A percentile compares a stretch with the other conserved stretches of the same genome.
These are phyloP conservation scores for Cyprinodon tularosa DNA, from an alignment of 2,113 vertebrate species.

Conservation along the genomic window DNA sequence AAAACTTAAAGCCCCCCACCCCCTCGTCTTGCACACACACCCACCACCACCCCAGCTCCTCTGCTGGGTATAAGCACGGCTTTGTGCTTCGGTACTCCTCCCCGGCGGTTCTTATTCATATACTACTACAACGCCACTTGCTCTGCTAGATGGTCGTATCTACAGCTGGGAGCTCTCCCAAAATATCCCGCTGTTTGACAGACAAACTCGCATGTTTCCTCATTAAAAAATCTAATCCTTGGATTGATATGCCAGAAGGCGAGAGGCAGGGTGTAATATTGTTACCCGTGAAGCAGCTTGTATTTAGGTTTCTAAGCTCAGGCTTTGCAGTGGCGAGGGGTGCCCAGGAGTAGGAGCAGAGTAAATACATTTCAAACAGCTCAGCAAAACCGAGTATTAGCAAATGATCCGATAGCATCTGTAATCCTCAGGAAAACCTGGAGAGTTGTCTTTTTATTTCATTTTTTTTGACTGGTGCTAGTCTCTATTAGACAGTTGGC, in stretches of 20 bases:
- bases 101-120: constrained; percentile 57
- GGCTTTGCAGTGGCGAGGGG: constrained; percentile 22
- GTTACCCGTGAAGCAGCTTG: constrained; percentile 25
- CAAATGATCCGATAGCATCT: constrained; percentile 73
- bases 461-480: constrained; percentile 54
- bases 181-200: constrained; percentile 47
- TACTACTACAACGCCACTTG: constrained; percentile 57
- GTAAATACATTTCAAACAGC: constrained; percentile 71
- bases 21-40: neutral
- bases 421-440: constrained; percentile 76
- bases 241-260: constrained; percentile 35
- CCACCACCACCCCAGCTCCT: constrained; percentile 42
- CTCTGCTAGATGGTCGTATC: constrained; percentile 42
- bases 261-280: constrained; percentile 16
- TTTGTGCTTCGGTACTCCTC: constrained; percentile 59
- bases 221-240: constrained; percentile 32
- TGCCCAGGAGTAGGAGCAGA: constrained; percentile 50
- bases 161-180: constrained; percentile 38
- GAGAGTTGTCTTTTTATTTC: constrained; percentile 49
- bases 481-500: constrained; percentile 71
- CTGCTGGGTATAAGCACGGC: constrained; percentile 60
- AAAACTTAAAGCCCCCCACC: constrained; percentile 46
- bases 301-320: constrained; percentile 31
- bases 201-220: constrained; percentile 47
- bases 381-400: constrained; percentile 66